phyloP scores from a whole-genome alignment of 2,113 vertebrate genomes.

The Hypomesus transpacificus region DNA sequence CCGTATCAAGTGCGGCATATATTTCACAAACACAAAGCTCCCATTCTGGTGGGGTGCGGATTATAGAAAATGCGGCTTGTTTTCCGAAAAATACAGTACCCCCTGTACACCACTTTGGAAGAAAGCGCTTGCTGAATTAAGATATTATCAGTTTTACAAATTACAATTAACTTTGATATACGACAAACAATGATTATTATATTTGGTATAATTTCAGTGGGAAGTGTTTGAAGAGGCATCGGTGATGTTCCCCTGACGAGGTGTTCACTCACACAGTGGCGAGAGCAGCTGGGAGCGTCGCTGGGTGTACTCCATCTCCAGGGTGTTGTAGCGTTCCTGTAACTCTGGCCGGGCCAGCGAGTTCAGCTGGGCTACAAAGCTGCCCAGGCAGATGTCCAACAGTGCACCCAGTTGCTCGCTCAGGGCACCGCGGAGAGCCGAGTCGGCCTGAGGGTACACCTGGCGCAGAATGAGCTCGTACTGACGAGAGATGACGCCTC shows the following conservation, averaged over 20 bases:
- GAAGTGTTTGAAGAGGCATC: background rate
- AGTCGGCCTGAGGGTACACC: slow-evolving; percentile 87
- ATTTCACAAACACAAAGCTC: no score
- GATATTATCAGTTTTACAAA: no score
- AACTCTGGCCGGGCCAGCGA: slow-evolving; percentile 78
- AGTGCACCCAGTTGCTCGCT: slow-evolving; percentile 89
- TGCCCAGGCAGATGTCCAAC: slow-evolving; percentile 81
- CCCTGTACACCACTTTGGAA: no score
- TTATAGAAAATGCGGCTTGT: no score
- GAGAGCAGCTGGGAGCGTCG: slow-evolving; percentile 82
- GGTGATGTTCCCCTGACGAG: background rate
- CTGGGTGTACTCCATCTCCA: slow-evolving; percentile 91
- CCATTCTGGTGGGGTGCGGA: no score
- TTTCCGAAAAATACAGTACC: no score
- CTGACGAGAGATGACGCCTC: slow-evolving; percentile 76
- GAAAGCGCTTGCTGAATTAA: no score
- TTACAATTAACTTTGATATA: no score
- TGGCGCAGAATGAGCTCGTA: slow-evolving; percentile 80
- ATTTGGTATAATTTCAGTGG: no score
- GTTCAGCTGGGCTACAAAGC: slow-evolving; percentile 86
- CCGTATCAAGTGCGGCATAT: no score
- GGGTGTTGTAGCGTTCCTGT: slow-evolving; percentile 80
- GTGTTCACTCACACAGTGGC: slow-evolving; percentile 81
- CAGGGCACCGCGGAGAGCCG: slow-evolving; percentile 76
- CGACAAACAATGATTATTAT: no score